Evolutionary conservation across 2,888 invertebrate species (phyloP).

Genomic region (Linnaemya tessellans): DNA sequence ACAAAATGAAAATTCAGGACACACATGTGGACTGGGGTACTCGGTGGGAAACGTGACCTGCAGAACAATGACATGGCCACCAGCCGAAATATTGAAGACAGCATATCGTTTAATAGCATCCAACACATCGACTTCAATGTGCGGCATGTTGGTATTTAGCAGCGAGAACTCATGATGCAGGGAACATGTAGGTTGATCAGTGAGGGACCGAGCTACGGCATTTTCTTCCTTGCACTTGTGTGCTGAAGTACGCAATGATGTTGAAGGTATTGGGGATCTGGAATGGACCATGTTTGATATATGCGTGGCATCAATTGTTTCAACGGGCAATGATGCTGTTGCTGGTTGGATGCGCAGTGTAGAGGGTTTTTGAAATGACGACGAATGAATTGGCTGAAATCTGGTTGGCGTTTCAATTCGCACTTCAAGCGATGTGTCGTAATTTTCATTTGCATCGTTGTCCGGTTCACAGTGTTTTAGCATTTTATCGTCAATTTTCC

Average conservation of each 20-base stretch:
- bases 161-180: slow-evolving; percentile 90
- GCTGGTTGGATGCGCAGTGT: slow-evolving; percentile 71
- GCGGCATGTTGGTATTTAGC: slow-evolving; percentile 89
- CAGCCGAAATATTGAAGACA: slow-evolving; percentile 81
- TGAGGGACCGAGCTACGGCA: slow-evolving; percentile 80
- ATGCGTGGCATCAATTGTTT: slow-evolving; percentile 75
- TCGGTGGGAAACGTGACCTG: slow-evolving; percentile 88
- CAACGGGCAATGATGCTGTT: slow-evolving; percentile 76
- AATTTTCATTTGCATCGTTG: slow-evolving; percentile 82
- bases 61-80: slow-evolving; percentile 84
- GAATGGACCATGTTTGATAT: slow-evolving; percentile 75
- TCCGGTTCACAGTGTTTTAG: slow-evolving; percentile 89
- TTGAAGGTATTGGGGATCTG: slow-evolving; percentile 82
- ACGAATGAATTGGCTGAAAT: slow-evolving; percentile 73
- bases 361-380: slow-evolving; percentile 75
- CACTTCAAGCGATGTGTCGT: slow-evolving; percentile 79
- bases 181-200: slow-evolving; percentile 82
- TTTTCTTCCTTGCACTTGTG: slow-evolving; percentile 76
- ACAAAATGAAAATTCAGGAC: slow-evolving; percentile 87
- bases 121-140: slow-evolving; percentile 86
- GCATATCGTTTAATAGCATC: slow-evolving; percentile 85
- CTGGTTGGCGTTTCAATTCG: slow-evolving; percentile 77
- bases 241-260: slow-evolving; percentile 23
- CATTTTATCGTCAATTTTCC: slow-evolving; percentile 93
- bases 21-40: slow-evolving; percentile 88